Base-by-base conservation (phyloP, 2,797 vertebrate species). In the Acanthurus leucopareius region DNA sequence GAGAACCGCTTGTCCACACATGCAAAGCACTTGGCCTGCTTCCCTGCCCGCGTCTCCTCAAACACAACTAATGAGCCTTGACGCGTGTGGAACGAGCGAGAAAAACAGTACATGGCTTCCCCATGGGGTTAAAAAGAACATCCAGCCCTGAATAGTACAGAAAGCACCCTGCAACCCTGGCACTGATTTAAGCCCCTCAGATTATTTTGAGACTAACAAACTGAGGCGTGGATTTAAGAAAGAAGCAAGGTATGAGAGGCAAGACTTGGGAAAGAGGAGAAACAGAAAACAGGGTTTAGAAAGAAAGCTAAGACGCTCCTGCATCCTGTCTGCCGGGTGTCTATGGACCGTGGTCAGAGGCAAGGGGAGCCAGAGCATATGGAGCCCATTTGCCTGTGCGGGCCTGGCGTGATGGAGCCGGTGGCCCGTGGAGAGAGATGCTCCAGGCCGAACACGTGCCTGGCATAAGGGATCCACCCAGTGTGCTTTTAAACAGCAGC, bases 11-110 rank as follows among this genome's bases (percentile, higher is more conserved):
- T 86, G 90, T 88, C 90, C 52, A 76, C 85, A 89, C 88, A 90
- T 88, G 88, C 88, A 80, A 83, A 42, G 65, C n/a, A 83, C 75
- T 84, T 89, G 89, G 86, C 90, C 56, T 47, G 86, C 75, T 64
- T 84, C 84, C 66, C 78, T 77, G 86, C 77, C 83, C 58, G 48
- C 67, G 82, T 90, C 88, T 89, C 83, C 82, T 84, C 67, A 83
- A 87, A 83, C 86, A 84, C 82, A 49, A 54, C 72, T 92, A 92
- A 94, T 93, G 89, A 93, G 91, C 68, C 91, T 82, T 87, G 87
- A 91, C 84, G 58, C 28, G 67, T 86, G 85, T 82, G 79, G 90
- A 93, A 92, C 86, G 90, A 92, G 82, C 63, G 57, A 88, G 85
- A 83, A 84, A 79, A 86, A 87, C 58, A 84, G 76, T 82, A 64